phyloP scores from a whole-genome alignment of 2,797 vertebrate genomes.

The Oceanodroma leucorhoa region DNA sequence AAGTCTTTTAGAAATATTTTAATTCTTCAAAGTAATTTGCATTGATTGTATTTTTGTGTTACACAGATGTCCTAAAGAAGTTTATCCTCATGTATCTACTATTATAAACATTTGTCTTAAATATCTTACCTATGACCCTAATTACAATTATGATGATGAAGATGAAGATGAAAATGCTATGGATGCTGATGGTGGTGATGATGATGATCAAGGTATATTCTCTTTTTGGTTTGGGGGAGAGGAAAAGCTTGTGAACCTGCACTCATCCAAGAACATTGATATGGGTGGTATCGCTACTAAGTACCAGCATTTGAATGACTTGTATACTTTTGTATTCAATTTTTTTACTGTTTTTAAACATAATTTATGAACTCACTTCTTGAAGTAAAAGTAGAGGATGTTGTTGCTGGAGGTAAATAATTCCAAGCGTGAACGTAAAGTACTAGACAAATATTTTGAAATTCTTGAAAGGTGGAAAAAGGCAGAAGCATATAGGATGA shows the following conservation, averaged over 20 bases:
- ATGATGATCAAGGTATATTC: slow-evolving; percentile 94
- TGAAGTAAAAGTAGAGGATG: not conserved
- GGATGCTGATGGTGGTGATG: slow-evolving; percentile 95
- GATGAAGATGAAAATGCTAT: slow-evolving; percentile 98
- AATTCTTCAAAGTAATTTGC: not conserved
- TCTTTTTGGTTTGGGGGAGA: not conserved
- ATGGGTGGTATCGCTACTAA: not conserved
- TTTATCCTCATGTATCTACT: slow-evolving; percentile 96
- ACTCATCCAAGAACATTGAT: not conserved
- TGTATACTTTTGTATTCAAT: not conserved
- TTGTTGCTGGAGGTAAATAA: not conserved
- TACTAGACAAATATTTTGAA: not conserved
- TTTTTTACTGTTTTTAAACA: not conserved
- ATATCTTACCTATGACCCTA: slow-evolving; percentile 98
- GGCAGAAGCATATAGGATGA: not conserved
- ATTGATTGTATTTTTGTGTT: not conserved
- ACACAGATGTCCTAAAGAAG: slow-evolving; percentile 93
- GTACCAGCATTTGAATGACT: not conserved
- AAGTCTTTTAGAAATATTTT: not conserved
- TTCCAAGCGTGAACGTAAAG: not conserved
- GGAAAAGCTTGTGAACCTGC: not conserved
- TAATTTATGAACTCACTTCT: not conserved
- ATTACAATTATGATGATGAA: slow-evolving; percentile 99
- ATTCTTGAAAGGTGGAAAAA: not conserved
- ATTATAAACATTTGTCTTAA: slow-evolving; percentile 98